Conservation (phyloP, 2,113 vertebrate genomes). For the Tachuris rubrigastra region DNA sequence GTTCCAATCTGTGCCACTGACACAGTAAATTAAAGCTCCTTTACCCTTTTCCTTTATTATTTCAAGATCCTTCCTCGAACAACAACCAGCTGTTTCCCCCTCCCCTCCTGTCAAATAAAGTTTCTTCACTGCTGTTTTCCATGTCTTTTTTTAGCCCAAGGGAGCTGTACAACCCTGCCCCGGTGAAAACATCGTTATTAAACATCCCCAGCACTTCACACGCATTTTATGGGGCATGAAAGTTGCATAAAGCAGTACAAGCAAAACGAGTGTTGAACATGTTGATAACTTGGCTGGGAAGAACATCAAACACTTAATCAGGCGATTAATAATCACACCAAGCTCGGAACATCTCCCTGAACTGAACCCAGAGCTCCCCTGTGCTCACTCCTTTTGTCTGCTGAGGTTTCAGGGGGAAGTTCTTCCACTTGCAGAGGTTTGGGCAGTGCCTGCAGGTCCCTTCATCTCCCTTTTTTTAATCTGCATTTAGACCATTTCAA, state of each 20-base stretch:
- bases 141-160: background rate
- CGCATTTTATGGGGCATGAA: constrained; percentile 15
- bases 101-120: background rate
- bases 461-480: background rate
- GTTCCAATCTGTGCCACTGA: background rate
- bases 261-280: constrained; percentile 12
- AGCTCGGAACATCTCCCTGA: background rate
- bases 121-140: background rate
- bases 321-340: background rate
- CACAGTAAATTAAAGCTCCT: background rate
- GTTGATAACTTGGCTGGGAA: constrained; percentile 12
- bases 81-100: background rate
- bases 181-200: background rate
- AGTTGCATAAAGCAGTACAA: constrained; percentile 31
- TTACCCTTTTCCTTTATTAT: background rate
- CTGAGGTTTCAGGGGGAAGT: background rate
- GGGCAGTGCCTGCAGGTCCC: background rate
- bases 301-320: constrained; percentile 47
- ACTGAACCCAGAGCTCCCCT: background rate
- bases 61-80: background rate
- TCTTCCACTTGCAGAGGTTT: background rate
- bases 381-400: background rate
- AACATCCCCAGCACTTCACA: background rate
- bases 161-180: background rate
- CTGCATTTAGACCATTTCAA: background rate